A percentile compares a stretch with the other conserved stretches of the same genome.
phyloP scores from a whole-genome alignment of 2,113 vertebrate species.

The Corythoichthys haematopterus region DNA sequence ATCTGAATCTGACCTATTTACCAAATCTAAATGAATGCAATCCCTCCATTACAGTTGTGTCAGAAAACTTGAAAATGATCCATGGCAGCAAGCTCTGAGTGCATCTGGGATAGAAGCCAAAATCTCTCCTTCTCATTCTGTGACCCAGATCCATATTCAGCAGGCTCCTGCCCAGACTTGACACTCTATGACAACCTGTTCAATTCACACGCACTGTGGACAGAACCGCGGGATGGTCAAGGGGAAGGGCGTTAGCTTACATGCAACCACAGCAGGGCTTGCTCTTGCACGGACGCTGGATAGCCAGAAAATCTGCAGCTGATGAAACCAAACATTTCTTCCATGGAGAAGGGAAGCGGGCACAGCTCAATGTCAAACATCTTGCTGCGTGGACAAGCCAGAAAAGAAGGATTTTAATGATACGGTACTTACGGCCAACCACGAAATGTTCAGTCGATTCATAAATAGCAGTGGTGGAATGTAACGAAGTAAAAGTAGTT shows the following conservation, averaged over 20 bases:
- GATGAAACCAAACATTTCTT: conserved; percentile 99
- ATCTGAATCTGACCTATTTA: conserved; percentile 38
- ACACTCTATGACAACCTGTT: conserved; percentile 60
- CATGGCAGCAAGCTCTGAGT: conserved; percentile 49
- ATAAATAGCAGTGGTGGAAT: no score
- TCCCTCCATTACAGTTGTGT: conserved; percentile 45
- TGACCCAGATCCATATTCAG: conserved; percentile 74
- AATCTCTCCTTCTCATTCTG: conserved; percentile 42
- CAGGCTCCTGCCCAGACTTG: conserved; percentile 51
- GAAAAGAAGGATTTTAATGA: not conserved
- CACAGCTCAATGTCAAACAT: conserved; percentile 99
- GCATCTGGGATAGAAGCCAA: conserved; percentile 47
- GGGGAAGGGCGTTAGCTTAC: conserved; percentile 71
- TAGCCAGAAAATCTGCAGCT: conserved; percentile 97
- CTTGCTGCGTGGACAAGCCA: conserved; percentile 77
- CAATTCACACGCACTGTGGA: conserved; percentile 60
- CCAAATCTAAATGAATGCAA: conserved; percentile 23
- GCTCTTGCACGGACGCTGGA: conserved; percentile 94
- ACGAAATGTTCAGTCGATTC: not conserved
- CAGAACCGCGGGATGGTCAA: conserved; percentile 41
- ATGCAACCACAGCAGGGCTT: conserved; percentile 96
- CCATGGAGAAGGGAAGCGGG: conserved; percentile 97
- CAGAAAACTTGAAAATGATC: conserved; percentile 51
- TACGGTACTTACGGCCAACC: not conserved
- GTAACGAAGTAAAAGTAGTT: no score